Evolutionary conservation across 2,797 vertebrate genomes (phyloP), one percentile per base, ranked within the genome.

Genomic region (Falco concolor): DNA sequence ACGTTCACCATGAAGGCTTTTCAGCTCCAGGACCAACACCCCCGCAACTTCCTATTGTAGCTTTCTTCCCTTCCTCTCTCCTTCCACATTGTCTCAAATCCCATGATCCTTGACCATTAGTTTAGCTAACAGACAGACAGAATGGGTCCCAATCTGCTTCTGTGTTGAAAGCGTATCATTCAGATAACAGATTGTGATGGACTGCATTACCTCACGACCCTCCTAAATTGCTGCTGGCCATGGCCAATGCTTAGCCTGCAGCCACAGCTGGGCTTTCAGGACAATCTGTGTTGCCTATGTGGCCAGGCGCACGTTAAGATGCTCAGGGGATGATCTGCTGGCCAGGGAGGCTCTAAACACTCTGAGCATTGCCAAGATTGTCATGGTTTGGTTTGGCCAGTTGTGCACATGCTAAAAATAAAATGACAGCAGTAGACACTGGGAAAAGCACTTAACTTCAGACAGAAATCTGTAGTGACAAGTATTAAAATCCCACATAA

Each of bases 401-500:
- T 83, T 56, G 77, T 53, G 32, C 81, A 73, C 32, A 49, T 17
- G 42, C 56, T 93, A 87, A 84, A 96, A 89, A 94, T 77, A 89
- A 79, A 94, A 79, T 30, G 32, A 84, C 63, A 87, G 74, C 81
- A 64, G 49, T 13, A 85, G 89, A 45, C 64, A 54, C 36, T 56
- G 57, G 74, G 60, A 89, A 90, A 90, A 87, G 22, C 60, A 44
- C 63, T 61, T 91, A 64, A 45, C 21, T 90, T 83, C 49, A 82
- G 81, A 70, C 44, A 84, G 60, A 92, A 94, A 83, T 96, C 78
- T 82, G 77, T 73, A 92, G 80, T 80, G 95, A 95, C 95, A 95
- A 77, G 70, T 70, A 93, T 77, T 90, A 92, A 96, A 96, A 82
- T 89, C 74, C 89, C 72, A 64, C 0, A 0, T 90, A 63, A 87